Evolutionary conservation across 2,113 vertebrate genomes (phyloP), one percentile per base, ranked within the genome.

Genomic region (Catharus fuscescens): DNA sequence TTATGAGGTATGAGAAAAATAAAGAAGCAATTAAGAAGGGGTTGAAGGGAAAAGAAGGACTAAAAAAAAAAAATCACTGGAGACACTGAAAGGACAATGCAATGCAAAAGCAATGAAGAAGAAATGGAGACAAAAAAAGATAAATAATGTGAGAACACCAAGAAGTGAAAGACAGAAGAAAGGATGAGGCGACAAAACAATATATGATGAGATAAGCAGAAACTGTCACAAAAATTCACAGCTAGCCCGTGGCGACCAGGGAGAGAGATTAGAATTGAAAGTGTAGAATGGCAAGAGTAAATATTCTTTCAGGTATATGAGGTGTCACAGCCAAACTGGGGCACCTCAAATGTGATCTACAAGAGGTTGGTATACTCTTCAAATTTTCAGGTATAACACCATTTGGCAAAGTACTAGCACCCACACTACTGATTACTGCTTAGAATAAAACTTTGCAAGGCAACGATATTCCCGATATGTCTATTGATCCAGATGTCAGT

Each of bases 161-260:
- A 48, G n/a, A 29, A 61, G 10, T 79, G 40, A 78, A 79, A 81
- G 5, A 71, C 21, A 71, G 28, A 78, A 77, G 10, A 73, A 72
- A 86, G 17, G 11, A 80, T 4, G 31, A 77, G 25, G 15, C 2
- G 2, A 80, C 26, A 83, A 78, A 86, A 79, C 79, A 86, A 18
- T 14, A 25, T 18, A 57, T 23, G 8, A 28, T 26, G 26, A 80
- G 26, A 32, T 29, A 64, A 86, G 20, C 4, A 2, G 24, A 69
- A 92, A n/a, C 34, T 16, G 15, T 31, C 38, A 54, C 1, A 8
- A 50, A 76, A 86, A 72, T 26, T 82, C 48, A 67, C 18, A 88
- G 32, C 17, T 25, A 16, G 15, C 13, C n/a, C 14, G 24, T 8
- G 38, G 12, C 0, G 0, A 42, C 19, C 0, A 2, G 31, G 11